A percentile compares a stretch with the other conserved stretches of the same genome.
Evolutionary conservation across 30 jellyfish, hydroid and myxozoan species (phyloP).

Genomic region (Hydractinia echinata): DNA sequence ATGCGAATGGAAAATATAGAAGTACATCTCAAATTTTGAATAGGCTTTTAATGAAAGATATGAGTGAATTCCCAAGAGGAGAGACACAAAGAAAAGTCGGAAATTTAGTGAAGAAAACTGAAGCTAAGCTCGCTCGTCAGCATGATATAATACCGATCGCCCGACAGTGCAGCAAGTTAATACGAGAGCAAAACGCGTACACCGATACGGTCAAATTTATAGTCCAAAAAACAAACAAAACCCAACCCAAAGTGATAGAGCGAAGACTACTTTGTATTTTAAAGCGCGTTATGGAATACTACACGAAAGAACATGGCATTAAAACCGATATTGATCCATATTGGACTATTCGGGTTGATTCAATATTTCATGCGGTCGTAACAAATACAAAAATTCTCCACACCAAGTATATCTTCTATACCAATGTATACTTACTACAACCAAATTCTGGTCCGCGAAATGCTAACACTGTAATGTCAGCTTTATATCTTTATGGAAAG

Average conservation of each 20-base stretch:
- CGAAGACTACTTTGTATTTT: not conserved
- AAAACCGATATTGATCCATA: not conserved
- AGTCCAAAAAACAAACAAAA: not conserved
- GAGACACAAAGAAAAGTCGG: not conserved
- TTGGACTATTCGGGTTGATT: not conserved
- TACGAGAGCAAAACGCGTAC: conserved; percentile 9
- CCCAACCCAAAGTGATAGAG: not conserved
- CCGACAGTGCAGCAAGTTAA: not conserved
- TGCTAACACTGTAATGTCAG: not conserved
- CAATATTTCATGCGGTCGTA: not conserved
- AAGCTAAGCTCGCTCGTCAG: not conserved
- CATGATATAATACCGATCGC: not conserved
- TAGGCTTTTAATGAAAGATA: not conserved
- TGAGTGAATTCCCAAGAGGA: not conserved
- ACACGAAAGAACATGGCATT: not conserved
- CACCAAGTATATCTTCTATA: not conserved
- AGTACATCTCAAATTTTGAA: not conserved
- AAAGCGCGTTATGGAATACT: not conserved
- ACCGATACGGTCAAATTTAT: not conserved
- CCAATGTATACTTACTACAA: not conserved
- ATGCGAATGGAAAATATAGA: not conserved
- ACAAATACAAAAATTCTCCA: not conserved
- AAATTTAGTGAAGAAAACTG: not conserved
- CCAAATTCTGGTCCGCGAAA: not conserved
- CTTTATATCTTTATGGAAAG: not conserved